Evolutionary conservation across 23 tunicate genomes (phyloP).

Genomic region (Trididemnum clinides): DNA sequence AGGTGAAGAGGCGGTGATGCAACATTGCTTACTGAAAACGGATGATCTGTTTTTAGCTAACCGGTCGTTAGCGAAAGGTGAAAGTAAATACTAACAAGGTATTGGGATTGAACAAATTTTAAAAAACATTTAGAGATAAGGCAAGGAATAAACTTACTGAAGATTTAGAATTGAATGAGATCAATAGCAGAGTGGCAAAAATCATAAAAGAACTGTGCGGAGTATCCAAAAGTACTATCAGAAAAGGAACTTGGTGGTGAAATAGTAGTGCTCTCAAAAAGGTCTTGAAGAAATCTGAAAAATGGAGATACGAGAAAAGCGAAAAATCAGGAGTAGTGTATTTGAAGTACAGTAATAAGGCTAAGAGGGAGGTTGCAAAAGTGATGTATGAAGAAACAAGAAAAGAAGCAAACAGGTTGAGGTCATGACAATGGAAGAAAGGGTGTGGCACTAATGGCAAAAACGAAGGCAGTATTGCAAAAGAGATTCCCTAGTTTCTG

Average conservation of each 20-base stretch:
- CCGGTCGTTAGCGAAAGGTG: neutral
- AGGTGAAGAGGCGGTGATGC: neutral
- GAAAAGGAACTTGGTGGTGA: constrained; percentile 29
- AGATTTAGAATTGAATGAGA: neutral
- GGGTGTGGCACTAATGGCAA: neutral
- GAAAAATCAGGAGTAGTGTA: neutral
- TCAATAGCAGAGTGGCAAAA: neutral
- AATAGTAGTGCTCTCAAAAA: constrained; percentile 2
- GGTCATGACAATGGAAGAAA: neutral
- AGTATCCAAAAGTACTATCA: neutral
- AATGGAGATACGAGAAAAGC: neutral
- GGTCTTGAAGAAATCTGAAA: neutral
- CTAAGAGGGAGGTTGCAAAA: no score
- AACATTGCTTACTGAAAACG: neutral
- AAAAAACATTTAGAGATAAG: neutral
- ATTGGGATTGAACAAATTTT: neutral
- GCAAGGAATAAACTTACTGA: neutral
- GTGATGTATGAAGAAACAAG: neutral
- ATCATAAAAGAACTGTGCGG: neutral
- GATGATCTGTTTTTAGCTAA: neutral
- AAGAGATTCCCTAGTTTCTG: neutral
- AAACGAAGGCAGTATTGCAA: neutral
- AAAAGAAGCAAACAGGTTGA: neutral
- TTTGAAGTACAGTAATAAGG: neutral
- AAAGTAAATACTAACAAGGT: neutral